Evolutionary conservation across 2,113 vertebrate genomes (phyloP).

Genomic region (Oreochromis niloticus): DNA sequence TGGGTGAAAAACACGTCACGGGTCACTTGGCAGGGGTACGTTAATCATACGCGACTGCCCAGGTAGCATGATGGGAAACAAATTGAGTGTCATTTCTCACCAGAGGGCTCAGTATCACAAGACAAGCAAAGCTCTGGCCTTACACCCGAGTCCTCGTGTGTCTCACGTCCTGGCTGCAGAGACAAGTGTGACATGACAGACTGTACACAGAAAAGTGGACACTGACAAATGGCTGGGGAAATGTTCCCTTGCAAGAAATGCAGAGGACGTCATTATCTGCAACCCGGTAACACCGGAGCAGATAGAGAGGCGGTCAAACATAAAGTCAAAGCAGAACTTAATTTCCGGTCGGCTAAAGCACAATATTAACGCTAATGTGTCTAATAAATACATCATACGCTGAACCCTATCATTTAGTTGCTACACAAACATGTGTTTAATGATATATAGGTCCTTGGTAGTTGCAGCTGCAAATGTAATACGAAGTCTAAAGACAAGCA

Average conservation of each 20-base stretch:
- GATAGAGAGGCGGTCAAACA: not conserved
- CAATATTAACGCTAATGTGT: not conserved
- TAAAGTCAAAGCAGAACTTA: constrained; percentile 4
- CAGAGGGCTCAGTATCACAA: constrained; percentile 11
- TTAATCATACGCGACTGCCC: constrained; percentile 51
- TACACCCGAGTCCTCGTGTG: not conserved
- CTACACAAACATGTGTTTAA: not conserved
- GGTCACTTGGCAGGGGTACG: constrained; percentile 46
- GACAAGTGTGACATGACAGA: constrained; percentile 24
- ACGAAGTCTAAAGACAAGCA: not conserved
- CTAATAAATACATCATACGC: not conserved
- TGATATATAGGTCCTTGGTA: not conserved
- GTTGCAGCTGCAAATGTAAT: not conserved
- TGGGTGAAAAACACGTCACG: constrained; percentile 30
- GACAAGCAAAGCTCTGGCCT: constrained; percentile 23
- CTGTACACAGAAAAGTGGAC: not conserved
- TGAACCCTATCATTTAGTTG: not conserved
- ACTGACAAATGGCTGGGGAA: constrained; percentile 40
- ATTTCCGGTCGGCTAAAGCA: constrained; percentile 18
- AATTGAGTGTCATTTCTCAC: constrained; percentile 63
- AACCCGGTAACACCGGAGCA: not conserved
- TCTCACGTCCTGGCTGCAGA: not conserved
- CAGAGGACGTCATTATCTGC: constrained; percentile 40
- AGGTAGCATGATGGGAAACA: constrained; percentile 67
- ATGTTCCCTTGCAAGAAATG: constrained; percentile 15